These are phyloP conservation scores for Cloeon dipterum DNA, from an alignment of 2,888 invertebrate species.

Conservation along the genomic window DNA sequence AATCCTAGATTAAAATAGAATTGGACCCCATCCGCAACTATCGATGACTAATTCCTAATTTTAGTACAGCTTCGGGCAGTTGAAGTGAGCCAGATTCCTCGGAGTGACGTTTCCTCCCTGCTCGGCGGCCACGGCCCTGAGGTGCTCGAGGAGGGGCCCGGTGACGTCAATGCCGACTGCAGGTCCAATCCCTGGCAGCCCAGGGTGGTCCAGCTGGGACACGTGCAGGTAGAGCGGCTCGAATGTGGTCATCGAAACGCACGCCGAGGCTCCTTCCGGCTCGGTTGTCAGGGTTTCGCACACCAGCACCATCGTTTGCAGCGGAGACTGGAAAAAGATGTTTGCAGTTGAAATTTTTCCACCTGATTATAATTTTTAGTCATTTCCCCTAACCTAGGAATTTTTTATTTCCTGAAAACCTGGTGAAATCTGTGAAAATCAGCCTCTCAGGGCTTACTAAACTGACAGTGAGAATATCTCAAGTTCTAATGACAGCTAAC, in stretches of 20 bases:
- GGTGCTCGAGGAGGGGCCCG: constrained; percentile 25
- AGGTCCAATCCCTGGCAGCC: constrained; percentile 34
- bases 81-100: constrained; percentile 39
- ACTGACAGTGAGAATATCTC: too few relatives aligned
- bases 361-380: too few relatives aligned
- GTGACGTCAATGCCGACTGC: constrained; percentile 25
- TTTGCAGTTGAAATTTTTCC: too few relatives aligned
- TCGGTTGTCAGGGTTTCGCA: constrained; percentile 65
- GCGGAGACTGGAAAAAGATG: constrained; percentile 32
- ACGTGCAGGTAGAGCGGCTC: constrained; percentile 20
- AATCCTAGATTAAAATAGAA: too few relatives aligned
- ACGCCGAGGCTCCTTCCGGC: constrained; percentile 60
- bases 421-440: too few relatives aligned
- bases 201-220: constrained; percentile 7
- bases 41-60: too few relatives aligned
- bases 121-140: constrained; percentile 21
- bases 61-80: constrained; percentile 42
- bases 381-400: background rate
- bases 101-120: constrained; percentile 46
- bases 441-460: too few relatives aligned
- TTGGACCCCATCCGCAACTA: too few relatives aligned
- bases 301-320: constrained; percentile 53
- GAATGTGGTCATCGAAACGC: constrained; percentile 40
- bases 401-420: background rate
- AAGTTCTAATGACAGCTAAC: too few relatives aligned